Percentiles rank a stretch among this genome's conserved stretches.
Evolutionary conservation across 2,113 vertebrate species (phyloP).

Genomic region (Carassius auratus): DNA sequence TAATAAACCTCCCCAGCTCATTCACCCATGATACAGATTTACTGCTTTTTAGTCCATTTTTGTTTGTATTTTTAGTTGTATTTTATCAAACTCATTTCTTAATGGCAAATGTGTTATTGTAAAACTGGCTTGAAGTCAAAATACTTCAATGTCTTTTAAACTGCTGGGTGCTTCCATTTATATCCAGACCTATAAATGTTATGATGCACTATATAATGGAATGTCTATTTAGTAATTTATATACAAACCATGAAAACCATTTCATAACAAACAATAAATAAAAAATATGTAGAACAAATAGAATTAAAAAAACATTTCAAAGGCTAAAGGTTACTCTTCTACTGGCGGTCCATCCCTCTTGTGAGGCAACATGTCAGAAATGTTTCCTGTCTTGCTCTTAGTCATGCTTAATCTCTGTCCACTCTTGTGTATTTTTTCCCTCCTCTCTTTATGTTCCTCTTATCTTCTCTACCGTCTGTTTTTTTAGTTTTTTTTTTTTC

Average conservation of each 20-base stretch:
- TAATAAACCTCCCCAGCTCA: constrained; percentile 37
- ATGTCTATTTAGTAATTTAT: background rate
- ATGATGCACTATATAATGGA: background rate
- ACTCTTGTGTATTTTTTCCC: constrained; percentile 15
- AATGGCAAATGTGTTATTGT: constrained; percentile 11
- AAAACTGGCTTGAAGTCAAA: constrained; percentile 4
- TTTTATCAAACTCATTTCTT: constrained; percentile 8
- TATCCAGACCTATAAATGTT: constrained; percentile 5
- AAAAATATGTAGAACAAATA: background rate
- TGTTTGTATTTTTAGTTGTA: background rate
- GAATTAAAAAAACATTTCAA: constrained; percentile 28
- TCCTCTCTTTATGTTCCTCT: constrained; percentile 27
- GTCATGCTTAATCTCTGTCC: constrained; percentile 11
- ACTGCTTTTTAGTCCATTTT: constrained; percentile 9
- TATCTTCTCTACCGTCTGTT: constrained; percentile 40
- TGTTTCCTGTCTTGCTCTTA: constrained; percentile 37
- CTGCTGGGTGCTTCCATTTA: background rate
- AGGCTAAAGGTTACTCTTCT: constrained; percentile 41
- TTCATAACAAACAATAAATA: background rate
- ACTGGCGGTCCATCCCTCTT: constrained; percentile 6
- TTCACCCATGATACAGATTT: constrained; percentile 10
- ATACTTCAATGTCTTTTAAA: constrained; percentile 17
- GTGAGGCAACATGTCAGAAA: constrained; percentile 44
- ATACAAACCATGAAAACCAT: too few species aligned
- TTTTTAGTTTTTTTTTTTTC: constrained; percentile 10